Evolutionary conservation across 2,113 vertebrate genomes (phyloP).

Genomic region (Gymnobelideus leadbeateri): DNA sequence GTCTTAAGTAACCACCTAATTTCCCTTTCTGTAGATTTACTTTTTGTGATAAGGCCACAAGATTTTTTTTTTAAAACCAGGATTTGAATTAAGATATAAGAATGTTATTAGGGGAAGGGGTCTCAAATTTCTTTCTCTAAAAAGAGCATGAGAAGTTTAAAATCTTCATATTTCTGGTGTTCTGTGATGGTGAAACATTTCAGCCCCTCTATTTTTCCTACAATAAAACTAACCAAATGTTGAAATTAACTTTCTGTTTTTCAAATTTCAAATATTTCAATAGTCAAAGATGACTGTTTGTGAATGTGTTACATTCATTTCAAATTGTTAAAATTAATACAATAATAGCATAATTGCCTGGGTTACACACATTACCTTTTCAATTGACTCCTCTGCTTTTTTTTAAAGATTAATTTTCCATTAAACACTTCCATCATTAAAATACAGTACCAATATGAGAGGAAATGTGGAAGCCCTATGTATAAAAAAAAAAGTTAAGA

Average conservation of each 20-base stretch:
- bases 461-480: too few species aligned
- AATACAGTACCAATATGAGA: too few species aligned
- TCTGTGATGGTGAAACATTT: neutral
- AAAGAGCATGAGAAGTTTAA: neutral
- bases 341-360: too few species aligned
- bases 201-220: neutral
- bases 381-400: too few species aligned
- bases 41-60: neutral
- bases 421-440: too few species aligned
- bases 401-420: too few species aligned
- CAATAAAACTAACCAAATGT: neutral
- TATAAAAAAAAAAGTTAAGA: neutral
- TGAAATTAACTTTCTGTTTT: neutral
- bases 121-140: neutral
- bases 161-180: neutral
- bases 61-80: neutral
- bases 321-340: neutral
- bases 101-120: neutral
- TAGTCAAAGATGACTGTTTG: neutral
- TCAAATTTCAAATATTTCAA: too few species aligned
- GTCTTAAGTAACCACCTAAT: conserved; percentile 1
- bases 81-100: neutral
- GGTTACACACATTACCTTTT: too few species aligned
- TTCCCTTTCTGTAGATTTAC: neutral
- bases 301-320: neutral